Evolutionary conservation across 1,140 invertebrate species (phyloP).

Genomic region (Lordiphosa clarofinis): DNA sequence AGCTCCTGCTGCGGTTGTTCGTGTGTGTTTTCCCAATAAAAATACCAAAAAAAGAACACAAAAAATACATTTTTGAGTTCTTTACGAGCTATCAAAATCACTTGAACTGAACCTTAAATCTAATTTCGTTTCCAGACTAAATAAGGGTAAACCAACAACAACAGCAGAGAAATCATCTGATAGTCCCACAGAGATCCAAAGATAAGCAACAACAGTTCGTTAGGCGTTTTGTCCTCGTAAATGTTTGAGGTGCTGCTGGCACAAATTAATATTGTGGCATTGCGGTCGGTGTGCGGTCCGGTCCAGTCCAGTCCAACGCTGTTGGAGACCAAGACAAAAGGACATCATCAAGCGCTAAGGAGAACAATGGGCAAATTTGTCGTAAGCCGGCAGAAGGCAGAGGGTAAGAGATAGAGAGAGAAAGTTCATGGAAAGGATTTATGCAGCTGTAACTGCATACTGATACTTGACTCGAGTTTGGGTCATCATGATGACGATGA

Average conservation of each 20-base stretch:
- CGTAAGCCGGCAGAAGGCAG: slow-evolving; percentile 47
- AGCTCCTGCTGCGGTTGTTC: slow-evolving; percentile 64
- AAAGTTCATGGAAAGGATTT: slow-evolving; percentile 65
- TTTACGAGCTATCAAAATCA: slow-evolving; percentile 77
- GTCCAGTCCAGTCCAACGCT: slow-evolving; percentile 24
- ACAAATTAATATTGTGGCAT: slow-evolving; percentile 74
- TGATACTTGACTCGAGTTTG: slow-evolving; percentile 17
- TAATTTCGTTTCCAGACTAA: slow-evolving; percentile 71
- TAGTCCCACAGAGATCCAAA: slow-evolving; percentile 3
- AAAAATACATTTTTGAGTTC: slow-evolving; percentile 60
- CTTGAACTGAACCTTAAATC: slow-evolving; percentile 62
- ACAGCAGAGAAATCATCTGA: slow-evolving; percentile 11
- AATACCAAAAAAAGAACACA: slow-evolving; percentile 6
- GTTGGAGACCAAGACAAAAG: slow-evolving; percentile 65
- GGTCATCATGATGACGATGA: slow-evolving; percentile 19
- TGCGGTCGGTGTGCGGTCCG: slow-evolving; percentile 64
- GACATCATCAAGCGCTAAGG: slow-evolving; percentile 55
- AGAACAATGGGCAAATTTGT: slow-evolving; percentile 75
- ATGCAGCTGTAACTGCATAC: slow-evolving; percentile 43
- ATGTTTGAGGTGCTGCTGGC: slow-evolving; percentile 62
- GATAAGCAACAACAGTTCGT: slow-evolving; percentile 42
- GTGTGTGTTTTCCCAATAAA: slow-evolving; percentile 53
- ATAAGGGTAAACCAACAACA: slow-evolving; percentile 48
- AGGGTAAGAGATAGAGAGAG: slow-evolving; percentile 26
- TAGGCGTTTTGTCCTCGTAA: slow-evolving; percentile 59